phyloP scores from a whole-genome alignment of 2,888 invertebrate genomes.

The Druceiella hillmani region DNA sequence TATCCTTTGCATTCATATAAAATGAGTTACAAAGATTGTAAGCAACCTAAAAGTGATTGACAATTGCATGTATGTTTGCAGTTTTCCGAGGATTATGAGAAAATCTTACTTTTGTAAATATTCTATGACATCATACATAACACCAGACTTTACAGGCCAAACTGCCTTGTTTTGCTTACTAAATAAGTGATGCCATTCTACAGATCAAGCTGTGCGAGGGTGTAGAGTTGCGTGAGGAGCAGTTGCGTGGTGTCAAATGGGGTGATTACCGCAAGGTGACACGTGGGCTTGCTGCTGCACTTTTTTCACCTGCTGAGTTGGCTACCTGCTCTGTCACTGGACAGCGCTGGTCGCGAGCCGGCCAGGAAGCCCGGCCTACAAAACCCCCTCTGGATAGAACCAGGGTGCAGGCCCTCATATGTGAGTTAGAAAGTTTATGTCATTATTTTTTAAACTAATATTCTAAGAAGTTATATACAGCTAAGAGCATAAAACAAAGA shows the following conservation, averaged over 20 bases:
- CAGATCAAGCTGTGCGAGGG: constrained; percentile 70
- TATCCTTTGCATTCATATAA: too few relatives aligned
- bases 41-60: too few relatives aligned
- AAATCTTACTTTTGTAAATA: too few relatives aligned
- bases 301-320: constrained; percentile 68
- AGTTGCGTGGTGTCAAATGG: constrained; percentile 67
- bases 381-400: constrained; percentile 68
- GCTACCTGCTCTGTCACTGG: constrained; percentile 72
- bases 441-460: too few relatives aligned
- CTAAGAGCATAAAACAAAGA: too few relatives aligned
- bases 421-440: constrained; percentile 40
- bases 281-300: constrained; percentile 65
- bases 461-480: too few relatives aligned
- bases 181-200: constrained; percentile 13
- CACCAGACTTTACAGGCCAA: too few relatives aligned
- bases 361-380: constrained; percentile 66
- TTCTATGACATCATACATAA: too few relatives aligned
- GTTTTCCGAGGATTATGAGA: too few relatives aligned
- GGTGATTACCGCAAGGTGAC: constrained; percentile 70
- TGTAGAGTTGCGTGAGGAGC: constrained; percentile 66
- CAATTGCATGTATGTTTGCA: too few relatives aligned
- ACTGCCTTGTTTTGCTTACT: too few relatives aligned
- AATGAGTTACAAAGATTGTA: too few relatives aligned
- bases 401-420: constrained; percentile 70
- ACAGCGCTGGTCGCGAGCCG: constrained; percentile 69